Evolutionary conservation across 2,888 invertebrate species (phyloP).

Genomic region (Drosophila eohydei): DNA sequence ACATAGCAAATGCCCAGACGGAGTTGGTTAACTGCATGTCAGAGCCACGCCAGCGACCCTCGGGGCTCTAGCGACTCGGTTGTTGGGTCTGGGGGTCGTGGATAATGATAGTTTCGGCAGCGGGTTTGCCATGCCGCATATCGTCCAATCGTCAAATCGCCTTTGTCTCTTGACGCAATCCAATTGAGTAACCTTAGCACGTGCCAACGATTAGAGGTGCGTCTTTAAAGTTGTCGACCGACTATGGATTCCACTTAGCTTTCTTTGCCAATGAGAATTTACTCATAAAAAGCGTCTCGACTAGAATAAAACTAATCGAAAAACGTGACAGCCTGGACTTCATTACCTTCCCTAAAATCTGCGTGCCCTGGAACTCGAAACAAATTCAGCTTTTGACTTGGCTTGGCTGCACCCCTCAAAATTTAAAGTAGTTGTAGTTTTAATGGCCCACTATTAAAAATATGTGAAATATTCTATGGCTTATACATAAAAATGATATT

Average conservation of each 20-base stretch:
- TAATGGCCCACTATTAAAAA: constrained; percentile 14
- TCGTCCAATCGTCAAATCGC: constrained; percentile 51
- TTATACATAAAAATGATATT: constrained; percentile 11
- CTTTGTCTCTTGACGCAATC: constrained; percentile 51
- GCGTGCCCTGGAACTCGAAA: neutral
- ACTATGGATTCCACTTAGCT: constrained; percentile 20
- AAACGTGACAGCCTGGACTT: constrained; percentile 10
- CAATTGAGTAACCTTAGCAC: constrained; percentile 75
- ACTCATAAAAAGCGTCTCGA: constrained; percentile 11
- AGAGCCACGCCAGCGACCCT: constrained; percentile 72
- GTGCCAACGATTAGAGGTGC: constrained; percentile 67
- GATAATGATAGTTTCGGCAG: constrained; percentile 62
- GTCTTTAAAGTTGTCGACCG: constrained; percentile 45
- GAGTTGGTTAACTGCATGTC: constrained; percentile 48
- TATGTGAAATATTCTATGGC: constrained; percentile 14
- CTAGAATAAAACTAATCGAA: constrained; percentile 10
- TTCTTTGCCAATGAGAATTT: constrained; percentile 14
- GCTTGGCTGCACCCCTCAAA: constrained; percentile 1
- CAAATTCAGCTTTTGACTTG: no score
- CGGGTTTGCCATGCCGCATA: constrained; percentile 30
- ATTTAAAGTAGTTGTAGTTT: neutral
- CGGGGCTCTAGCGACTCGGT: constrained; percentile 45
- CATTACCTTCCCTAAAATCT: neutral
- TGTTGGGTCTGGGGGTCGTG: constrained; percentile 56
- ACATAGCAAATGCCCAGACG: constrained; percentile 36